Percentiles rank a stretch among this genome's conserved stretches.
Evolutionary conservation across 2,113 vertebrate genomes (phyloP).

Genomic region (Orthochromis malagaraziensis): DNA sequence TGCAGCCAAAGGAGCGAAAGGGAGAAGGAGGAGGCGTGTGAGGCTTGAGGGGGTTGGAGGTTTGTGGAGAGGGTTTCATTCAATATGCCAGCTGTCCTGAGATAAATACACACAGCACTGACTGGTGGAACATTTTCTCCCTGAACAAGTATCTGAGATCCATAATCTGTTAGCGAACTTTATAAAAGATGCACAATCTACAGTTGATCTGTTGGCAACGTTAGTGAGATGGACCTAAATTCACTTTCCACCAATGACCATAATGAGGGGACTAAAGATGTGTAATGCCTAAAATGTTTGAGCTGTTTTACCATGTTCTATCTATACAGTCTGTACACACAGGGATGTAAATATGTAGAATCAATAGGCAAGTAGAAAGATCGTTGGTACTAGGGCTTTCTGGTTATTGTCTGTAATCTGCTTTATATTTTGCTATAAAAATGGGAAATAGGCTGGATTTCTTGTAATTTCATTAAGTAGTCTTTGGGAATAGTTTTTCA

Average conservation of each 20-base stretch:
- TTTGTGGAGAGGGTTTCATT: slow-evolving; percentile 35
- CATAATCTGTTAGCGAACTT: slow-evolving; percentile 4
- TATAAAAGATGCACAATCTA: background rate
- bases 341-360: background rate
- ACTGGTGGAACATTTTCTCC: slow-evolving; percentile 37
- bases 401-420: background rate
- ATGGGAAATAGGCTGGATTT: background rate
- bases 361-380: background rate
- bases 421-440: background rate
- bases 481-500: background rate
- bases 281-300: background rate
- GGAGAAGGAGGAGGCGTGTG: slow-evolving; percentile 21
- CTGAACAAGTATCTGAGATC: slow-evolving; percentile 22
- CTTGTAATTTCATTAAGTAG: background rate
- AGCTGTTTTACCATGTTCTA: background rate
- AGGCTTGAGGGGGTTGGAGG: slow-evolving; percentile 17
- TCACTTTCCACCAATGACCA: background rate
- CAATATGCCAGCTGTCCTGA: slow-evolving; percentile 51
- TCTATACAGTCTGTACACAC: background rate
- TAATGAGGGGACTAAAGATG: background rate
- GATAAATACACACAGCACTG: slow-evolving; percentile 38
- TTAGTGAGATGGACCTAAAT: background rate
- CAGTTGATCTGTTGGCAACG: background rate
- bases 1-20: slow-evolving; percentile 44
- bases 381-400: background rate